phyloP scores from a whole-genome alignment of 2,113 vertebrate genomes.

The Macquaria ambigua region DNA sequence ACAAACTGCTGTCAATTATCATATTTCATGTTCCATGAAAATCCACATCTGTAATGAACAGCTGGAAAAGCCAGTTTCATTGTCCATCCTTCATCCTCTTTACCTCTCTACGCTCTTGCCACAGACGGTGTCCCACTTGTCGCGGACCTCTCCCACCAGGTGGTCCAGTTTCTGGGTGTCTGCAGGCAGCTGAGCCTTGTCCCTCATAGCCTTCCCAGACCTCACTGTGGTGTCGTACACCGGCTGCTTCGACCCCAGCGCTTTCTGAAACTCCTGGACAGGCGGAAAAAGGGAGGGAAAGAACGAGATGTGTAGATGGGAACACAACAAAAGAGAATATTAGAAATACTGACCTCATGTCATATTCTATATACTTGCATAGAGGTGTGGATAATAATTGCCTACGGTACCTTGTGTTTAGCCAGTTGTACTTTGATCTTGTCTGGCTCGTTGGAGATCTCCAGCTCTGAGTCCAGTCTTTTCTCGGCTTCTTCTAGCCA shows the following conservation, averaged over 20 bases:
- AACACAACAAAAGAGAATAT: not conserved
- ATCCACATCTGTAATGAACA: not conserved
- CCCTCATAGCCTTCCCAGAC: conserved; percentile 94
- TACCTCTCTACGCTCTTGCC: conserved; percentile 99
- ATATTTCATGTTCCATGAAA: not conserved
- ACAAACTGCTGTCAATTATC: not conserved
- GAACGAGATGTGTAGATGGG: not conserved
- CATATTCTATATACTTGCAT: too few species aligned
- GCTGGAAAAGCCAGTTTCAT: rapidly evolving
- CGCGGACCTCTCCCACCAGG: conserved; percentile 94
- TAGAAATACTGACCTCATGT: not conserved
- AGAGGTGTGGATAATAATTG: not conserved
- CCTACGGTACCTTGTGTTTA: conserved; percentile 92
- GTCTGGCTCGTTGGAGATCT: conserved; percentile 98
- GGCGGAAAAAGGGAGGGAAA: not conserved
- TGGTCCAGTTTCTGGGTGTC: conserved; percentile 95
- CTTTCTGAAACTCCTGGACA: conserved; percentile 96
- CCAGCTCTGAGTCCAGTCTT: conserved; percentile 94
- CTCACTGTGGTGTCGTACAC: conserved; percentile 97
- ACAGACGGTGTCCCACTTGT: conserved; percentile 99
- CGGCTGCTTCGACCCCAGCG: conserved; percentile 96
- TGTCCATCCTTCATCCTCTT: conserved; percentile 13
- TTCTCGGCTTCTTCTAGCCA: conserved; percentile 98
- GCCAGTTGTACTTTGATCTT: conserved; percentile 97
- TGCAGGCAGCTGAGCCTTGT: conserved; percentile 91